Evolutionary conservation across 2,113 vertebrate genomes (phyloP).

Genomic region (Microtus richardsoni): DNA sequence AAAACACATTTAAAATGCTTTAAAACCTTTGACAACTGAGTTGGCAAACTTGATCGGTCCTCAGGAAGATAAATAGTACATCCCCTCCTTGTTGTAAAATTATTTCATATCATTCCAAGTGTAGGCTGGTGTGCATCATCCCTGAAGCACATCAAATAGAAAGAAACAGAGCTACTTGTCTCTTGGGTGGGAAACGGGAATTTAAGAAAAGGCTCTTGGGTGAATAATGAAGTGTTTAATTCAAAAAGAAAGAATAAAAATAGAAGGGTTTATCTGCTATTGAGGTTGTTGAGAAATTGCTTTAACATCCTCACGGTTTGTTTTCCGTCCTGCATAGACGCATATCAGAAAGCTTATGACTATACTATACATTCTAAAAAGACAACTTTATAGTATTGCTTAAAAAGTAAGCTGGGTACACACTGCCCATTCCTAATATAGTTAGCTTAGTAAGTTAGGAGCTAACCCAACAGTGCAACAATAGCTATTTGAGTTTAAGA

Average conservation of each 20-base stretch:
- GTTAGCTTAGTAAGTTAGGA: not conserved
- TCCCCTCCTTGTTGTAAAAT: not conserved
- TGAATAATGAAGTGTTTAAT: not conserved
- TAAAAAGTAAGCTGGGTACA: not conserved
- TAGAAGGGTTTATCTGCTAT: not conserved
- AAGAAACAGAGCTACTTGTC: not conserved
- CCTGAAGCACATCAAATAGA: not conserved
- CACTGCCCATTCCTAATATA: not conserved
- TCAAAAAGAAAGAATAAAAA: not conserved
- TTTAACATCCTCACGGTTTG: not conserved
- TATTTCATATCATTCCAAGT: not conserved
- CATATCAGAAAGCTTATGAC: not conserved
- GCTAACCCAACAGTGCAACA: not conserved
- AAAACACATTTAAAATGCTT: not conserved
- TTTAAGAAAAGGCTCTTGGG: not conserved
- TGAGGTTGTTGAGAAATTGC: not conserved
- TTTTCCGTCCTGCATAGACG: not conserved
- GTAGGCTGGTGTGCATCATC: not conserved
- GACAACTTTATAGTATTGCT: not conserved
- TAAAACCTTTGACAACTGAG: not conserved
- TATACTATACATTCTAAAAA: not conserved
- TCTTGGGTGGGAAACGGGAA: not conserved
- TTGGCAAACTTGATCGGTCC: not conserved
- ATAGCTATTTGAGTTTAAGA: not conserved
- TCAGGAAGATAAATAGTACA: not conserved